These are phyloP conservation scores for Lepus oiostolus DNA, from an alignment of 2,797 vertebrate species.

Conservation along the genomic window DNA sequence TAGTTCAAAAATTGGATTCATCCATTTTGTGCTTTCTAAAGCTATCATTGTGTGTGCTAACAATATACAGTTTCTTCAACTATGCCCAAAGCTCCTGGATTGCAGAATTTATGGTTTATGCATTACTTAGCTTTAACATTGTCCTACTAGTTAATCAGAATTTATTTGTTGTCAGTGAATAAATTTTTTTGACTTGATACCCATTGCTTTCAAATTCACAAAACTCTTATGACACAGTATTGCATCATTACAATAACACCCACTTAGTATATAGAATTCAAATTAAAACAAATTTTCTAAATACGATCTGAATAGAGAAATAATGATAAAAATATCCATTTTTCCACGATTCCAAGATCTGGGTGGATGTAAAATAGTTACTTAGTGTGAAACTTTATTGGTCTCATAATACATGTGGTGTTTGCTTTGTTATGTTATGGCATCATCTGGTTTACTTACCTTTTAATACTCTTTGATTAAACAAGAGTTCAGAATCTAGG, in stretches of 20 bases:
- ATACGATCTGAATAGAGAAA: neutral
- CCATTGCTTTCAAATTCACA: neutral
- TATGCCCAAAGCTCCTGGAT: neutral
- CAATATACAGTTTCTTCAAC: neutral
- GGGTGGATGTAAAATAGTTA: neutral
- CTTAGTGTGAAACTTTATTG: neutral
- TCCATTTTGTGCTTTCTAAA: neutral
- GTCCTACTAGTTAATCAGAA: neutral
- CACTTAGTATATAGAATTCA: neutral
- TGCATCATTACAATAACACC: neutral
- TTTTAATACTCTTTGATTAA: neutral
- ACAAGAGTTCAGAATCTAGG: neutral
- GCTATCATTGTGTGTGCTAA: neutral
- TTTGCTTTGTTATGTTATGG: neutral
- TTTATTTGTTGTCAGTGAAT: neutral
- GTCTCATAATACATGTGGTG: neutral
- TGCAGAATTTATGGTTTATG: neutral
- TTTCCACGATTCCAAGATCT: neutral
- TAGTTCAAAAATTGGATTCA: neutral
- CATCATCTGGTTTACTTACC: neutral
- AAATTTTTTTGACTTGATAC: neutral
- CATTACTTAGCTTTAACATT: neutral
- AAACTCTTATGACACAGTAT: neutral
- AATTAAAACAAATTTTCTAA: neutral
- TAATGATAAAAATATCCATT: neutral